phyloP scores from a whole-genome alignment of 1,140 invertebrate species.

The Pemphigus obesinymphae region DNA sequence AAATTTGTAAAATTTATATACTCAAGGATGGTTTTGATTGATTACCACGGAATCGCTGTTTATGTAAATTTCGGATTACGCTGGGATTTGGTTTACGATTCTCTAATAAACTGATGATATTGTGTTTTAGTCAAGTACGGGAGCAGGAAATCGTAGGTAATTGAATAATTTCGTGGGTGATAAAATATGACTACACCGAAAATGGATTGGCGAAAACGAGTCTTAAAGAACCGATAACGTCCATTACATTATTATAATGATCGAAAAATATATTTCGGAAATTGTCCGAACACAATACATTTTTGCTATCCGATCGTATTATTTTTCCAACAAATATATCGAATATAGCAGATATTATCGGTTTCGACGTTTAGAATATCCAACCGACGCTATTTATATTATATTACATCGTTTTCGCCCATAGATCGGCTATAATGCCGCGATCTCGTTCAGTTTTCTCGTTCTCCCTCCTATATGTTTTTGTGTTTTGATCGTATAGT shows the following conservation, averaged over 20 bases:
- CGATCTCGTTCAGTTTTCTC: not conserved
- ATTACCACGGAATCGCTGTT: not conserved
- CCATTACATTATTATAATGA: not conserved
- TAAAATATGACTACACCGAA: not conserved
- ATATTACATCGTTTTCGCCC: not conserved
- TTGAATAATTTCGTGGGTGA: not conserved
- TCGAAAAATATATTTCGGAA: not conserved
- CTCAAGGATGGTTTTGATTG: not conserved
- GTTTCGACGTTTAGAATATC: not conserved
- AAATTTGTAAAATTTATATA: no score
- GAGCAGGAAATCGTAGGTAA: not conserved
- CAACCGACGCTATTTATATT: not conserved
- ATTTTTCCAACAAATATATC: not conserved
- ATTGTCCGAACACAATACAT: not conserved
- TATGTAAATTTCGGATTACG: not conserved
- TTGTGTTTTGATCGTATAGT: no score
- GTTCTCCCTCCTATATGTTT: no score
- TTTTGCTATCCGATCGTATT: not conserved
- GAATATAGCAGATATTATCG: not conserved
- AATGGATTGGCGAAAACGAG: not conserved
- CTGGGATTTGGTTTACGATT: not conserved
- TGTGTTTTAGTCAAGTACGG: not conserved
- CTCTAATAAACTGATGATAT: not conserved
- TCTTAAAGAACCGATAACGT: not conserved
- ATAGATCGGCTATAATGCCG: not conserved